phyloP scores from a whole-genome alignment of 2,113 vertebrate species.

The Phalacrocorax aristotelis region DNA sequence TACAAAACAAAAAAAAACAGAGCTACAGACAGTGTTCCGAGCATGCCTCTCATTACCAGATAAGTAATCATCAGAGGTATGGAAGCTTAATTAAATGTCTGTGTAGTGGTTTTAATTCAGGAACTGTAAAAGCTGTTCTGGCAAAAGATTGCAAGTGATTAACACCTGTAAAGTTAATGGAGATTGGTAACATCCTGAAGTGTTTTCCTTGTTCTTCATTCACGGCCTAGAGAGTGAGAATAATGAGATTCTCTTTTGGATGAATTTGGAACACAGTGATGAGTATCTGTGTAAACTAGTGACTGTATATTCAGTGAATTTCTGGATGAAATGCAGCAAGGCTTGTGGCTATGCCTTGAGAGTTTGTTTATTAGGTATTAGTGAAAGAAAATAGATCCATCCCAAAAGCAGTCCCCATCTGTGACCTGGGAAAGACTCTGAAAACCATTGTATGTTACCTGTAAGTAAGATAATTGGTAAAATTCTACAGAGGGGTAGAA shows the following conservation, averaged over 20 bases:
- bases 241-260: background rate
- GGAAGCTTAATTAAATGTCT: slow-evolving; percentile 45
- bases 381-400: background rate
- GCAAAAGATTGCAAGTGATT: slow-evolving; percentile 1
- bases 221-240: background rate
- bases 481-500: background rate
- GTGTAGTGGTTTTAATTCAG: slow-evolving; percentile 8
- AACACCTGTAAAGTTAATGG: slow-evolving; percentile 17
- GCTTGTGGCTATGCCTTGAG: background rate
- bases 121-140: slow-evolving; percentile 33
- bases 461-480: background rate
- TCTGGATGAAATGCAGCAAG: background rate
- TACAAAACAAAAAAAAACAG: background rate
- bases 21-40: background rate
- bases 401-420: background rate
- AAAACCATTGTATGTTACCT: background rate
- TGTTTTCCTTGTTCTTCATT: background rate
- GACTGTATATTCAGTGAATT: background rate
- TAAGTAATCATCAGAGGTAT: slow-evolving; percentile 44
- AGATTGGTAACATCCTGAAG: background rate
- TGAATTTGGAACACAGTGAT: background rate
- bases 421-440: background rate
- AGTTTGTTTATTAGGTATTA: background rate
- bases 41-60: slow-evolving; percentile 35
- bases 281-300: background rate